These are phyloP conservation scores for Neogobius melanostomus DNA, from an alignment of 2,113 vertebrate genomes.

Conservation along the genomic window DNA sequence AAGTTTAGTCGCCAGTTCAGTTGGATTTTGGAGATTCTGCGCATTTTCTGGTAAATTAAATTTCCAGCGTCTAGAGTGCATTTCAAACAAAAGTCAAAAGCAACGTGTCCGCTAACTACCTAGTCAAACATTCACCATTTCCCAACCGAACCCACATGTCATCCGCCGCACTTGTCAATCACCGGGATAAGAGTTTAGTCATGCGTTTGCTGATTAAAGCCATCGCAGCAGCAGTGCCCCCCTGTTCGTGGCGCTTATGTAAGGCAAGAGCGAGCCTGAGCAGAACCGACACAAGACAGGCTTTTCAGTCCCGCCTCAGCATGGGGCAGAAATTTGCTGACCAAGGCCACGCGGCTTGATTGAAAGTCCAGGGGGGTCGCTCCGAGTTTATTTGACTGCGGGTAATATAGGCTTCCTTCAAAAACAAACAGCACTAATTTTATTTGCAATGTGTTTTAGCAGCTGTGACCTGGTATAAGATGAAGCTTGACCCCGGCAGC, in stretches of 20 bases:
- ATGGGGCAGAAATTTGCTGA: conserved; percentile 64
- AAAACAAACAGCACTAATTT: conserved; percentile 67
- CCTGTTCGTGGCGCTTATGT: conserved; percentile 47
- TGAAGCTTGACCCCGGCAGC: conserved; percentile 39
- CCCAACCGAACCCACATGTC: neutral
- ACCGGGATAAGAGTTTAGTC: conserved; percentile 35
- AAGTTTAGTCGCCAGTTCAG: too few species aligned
- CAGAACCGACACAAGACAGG: conserved; percentile 58
- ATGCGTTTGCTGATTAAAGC: conserved; percentile 57
- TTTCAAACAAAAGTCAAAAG: too few species aligned
- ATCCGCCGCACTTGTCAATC: conserved; percentile 29
- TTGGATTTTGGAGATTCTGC: too few species aligned
- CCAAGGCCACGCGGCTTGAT: conserved; percentile 44
- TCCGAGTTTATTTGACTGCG: conserved; percentile 61
- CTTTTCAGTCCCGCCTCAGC: conserved; percentile 47
- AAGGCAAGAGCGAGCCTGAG: conserved; percentile 53
- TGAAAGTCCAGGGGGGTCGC: conserved; percentile 35
- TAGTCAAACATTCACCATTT: conserved; percentile 1
- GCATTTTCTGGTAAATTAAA: too few species aligned
- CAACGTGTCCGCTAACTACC: neutral
- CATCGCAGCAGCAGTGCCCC: neutral
- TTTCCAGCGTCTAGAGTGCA: too few species aligned
- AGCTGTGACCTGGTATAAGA: conserved; percentile 66
- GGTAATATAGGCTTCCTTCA: conserved; percentile 59
- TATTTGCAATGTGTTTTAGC: conserved; percentile 69